A percentile compares a stretch with the other conserved stretches of the same genome.
Evolutionary conservation across 2,888 invertebrate genomes (phyloP).

Genomic region (Tinea trinotella): DNA sequence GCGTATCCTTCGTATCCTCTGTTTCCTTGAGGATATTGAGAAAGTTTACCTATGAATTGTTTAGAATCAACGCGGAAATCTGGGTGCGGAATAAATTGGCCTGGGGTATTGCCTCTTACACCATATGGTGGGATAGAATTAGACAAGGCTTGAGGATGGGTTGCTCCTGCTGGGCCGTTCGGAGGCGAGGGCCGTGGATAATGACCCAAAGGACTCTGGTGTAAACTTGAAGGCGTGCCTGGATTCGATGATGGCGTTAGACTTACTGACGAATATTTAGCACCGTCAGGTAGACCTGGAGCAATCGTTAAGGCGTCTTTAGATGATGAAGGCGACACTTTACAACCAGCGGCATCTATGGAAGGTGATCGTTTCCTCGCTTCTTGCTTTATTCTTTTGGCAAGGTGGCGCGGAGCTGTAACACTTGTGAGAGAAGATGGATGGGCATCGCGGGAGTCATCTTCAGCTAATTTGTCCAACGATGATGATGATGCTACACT

Average conservation of each 20-base stretch:
- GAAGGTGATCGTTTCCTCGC: constrained; percentile 73
- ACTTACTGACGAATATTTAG: constrained; percentile 75
- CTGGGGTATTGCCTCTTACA: constrained; percentile 64
- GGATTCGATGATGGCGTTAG: constrained; percentile 76
- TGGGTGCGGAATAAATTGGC: constrained; percentile 63
- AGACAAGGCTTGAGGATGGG: constrained; percentile 72
- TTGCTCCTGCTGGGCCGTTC: constrained; percentile 74
- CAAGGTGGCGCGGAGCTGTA: constrained; percentile 61
- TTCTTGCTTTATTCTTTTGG: constrained; percentile 69
- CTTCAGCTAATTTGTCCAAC: constrained; percentile 82
- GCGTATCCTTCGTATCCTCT: constrained; percentile 52
- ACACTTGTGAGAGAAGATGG: constrained; percentile 74
- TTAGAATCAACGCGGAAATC: constrained; percentile 68
- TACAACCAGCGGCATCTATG: constrained; percentile 54
- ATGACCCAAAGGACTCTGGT: constrained; percentile 76
- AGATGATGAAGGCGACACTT: constrained; percentile 68
- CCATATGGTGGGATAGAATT: constrained; percentile 74
- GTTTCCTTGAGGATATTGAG: constrained; percentile 58
- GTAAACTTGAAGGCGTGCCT: constrained; percentile 74
- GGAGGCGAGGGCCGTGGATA: constrained; percentile 81
- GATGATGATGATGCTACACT: constrained; percentile 78
- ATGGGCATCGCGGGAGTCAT: constrained; percentile 82
- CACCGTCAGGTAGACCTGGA: constrained; percentile 64
- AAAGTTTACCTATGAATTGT: constrained; percentile 60
- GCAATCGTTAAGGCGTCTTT: constrained; percentile 59